Conservation (phyloP, 2,113 vertebrate genomes). For the Anarrhichthys ocellatus region DNA sequence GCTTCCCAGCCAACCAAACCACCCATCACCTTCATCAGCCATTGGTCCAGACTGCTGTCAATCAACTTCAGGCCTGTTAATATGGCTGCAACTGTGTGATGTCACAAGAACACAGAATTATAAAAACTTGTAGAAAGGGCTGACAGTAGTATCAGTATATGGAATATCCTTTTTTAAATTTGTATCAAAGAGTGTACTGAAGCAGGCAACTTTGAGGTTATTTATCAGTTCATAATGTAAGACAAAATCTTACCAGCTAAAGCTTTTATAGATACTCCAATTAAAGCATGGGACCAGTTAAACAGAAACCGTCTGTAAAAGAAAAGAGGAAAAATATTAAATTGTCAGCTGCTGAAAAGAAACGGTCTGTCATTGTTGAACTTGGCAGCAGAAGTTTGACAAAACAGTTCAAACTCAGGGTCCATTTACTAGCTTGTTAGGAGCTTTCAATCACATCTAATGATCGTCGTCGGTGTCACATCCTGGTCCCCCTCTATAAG, state of each 20-base stretch:
- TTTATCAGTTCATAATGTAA: neutral
- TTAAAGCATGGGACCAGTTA: constrained; percentile 77
- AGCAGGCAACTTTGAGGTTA: neutral
- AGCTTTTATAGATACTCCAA: constrained; percentile 72
- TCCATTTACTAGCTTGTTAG: too few relatives aligned
- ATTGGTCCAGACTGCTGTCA: constrained; percentile 59
- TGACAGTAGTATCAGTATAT: neutral
- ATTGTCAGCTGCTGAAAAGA: neutral
- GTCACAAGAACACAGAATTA: neutral
- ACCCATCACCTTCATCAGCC: constrained; percentile 83
- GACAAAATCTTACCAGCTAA: constrained; percentile 76
- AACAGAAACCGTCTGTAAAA: constrained; percentile 79
- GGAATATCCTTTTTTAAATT: neutral
- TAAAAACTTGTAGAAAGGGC: rapidly evolving
- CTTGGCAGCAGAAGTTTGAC: neutral
- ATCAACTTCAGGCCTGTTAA: constrained; percentile 80
- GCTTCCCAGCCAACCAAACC: constrained; percentile 82
- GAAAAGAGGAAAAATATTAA: neutral
- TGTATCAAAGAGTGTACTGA: neutral
- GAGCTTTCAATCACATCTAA: too few relatives aligned
- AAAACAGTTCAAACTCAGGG: too few relatives aligned
- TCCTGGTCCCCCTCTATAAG: too few relatives aligned
- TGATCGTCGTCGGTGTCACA: too few relatives aligned
- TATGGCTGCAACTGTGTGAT: constrained; percentile 78
- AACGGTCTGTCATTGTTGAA: neutral